phyloP scores from a whole-genome alignment of 2,113 vertebrate genomes.

The Pimephales promelas region DNA sequence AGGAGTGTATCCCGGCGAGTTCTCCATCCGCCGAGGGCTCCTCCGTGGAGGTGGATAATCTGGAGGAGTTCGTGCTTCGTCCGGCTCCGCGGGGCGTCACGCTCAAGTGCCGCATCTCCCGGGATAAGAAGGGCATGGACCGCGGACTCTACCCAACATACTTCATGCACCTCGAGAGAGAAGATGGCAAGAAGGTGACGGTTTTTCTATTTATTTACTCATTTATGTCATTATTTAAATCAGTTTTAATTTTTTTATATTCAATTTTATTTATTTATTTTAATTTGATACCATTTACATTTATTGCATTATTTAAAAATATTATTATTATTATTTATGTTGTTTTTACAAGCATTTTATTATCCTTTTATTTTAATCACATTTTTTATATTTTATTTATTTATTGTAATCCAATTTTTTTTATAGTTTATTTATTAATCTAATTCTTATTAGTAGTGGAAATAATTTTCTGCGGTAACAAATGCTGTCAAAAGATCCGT shows the following conservation, averaged over 20 bases:
- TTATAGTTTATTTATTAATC: background rate
- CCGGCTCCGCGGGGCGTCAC: conserved; percentile 88
- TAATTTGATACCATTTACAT: background rate
- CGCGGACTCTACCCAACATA: conserved; percentile 94
- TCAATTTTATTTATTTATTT: too few species aligned
- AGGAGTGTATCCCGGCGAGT: conserved; percentile 79
- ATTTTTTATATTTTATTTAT: background rate
- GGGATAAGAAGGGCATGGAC: conserved; percentile 97
- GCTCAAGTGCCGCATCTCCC: conserved; percentile 88
- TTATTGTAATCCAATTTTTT: background rate
- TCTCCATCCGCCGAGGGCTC: conserved; percentile 74
- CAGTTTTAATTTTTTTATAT: too few species aligned
- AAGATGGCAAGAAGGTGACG: conserved; percentile 88
- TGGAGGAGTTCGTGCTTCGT: conserved; percentile 86
- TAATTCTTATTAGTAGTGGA: background rate
- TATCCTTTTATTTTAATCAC: background rate
- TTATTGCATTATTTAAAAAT: too few species aligned
- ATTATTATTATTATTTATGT: too few species aligned
- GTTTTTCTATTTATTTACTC: too few species aligned
- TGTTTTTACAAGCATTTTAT: background rate
- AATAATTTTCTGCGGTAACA: background rate
- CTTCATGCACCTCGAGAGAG: conserved; percentile 94
- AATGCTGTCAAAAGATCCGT: background rate
- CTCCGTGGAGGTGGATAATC: conserved; percentile 81
- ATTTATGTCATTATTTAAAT: too few species aligned